These are phyloP conservation scores for Macroramphosus scolopax DNA, from an alignment of 2,797 vertebrate genomes.

Conservation along the genomic window DNA sequence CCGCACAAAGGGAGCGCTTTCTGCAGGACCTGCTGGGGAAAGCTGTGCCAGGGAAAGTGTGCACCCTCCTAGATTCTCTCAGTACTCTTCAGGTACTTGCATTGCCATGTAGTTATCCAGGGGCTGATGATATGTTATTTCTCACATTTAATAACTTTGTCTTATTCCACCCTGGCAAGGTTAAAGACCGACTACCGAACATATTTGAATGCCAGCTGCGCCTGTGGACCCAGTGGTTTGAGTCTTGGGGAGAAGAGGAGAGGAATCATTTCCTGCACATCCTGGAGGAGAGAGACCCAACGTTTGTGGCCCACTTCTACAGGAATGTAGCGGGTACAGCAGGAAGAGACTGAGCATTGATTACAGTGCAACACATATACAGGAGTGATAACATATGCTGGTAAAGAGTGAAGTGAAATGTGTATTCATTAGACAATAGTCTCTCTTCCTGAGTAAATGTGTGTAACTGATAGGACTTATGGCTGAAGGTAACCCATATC, in stretches of 20 bases:
- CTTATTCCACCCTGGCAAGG: slow-evolving; percentile 47
- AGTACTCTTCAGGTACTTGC: slow-evolving; percentile 80
- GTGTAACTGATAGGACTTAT: slow-evolving; percentile 5
- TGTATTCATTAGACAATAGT: slow-evolving; percentile 12
- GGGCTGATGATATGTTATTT: neutral
- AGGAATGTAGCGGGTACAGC: slow-evolving; percentile 81
- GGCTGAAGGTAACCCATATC: slow-evolving; percentile 12
- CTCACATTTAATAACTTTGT: neutral
- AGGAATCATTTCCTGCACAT: slow-evolving; percentile 84
- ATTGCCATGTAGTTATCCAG: neutral
- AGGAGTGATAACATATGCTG: neutral
- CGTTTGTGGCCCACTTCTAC: slow-evolving; percentile 85
- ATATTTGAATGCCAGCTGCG: slow-evolving; percentile 91
- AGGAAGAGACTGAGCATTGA: slow-evolving; percentile 74
- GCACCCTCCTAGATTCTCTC: slow-evolving; percentile 84
- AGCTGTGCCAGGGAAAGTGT: slow-evolving; percentile 88
- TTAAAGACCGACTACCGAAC: slow-evolving; percentile 82
- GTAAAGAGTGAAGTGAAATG: neutral
- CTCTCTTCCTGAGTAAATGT: neutral
- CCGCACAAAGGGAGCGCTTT: slow-evolving; percentile 81
- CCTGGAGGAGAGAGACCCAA: slow-evolving; percentile 81
- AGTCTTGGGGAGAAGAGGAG: slow-evolving; percentile 87
- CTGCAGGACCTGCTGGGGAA: slow-evolving; percentile 86
- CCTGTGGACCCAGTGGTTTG: slow-evolving; percentile 93
- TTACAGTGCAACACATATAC: neutral